These are phyloP conservation scores for Stomatorhinus ivindoensis DNA, from an alignment of 2,113 vertebrate species.

Conservation along the genomic window DNA sequence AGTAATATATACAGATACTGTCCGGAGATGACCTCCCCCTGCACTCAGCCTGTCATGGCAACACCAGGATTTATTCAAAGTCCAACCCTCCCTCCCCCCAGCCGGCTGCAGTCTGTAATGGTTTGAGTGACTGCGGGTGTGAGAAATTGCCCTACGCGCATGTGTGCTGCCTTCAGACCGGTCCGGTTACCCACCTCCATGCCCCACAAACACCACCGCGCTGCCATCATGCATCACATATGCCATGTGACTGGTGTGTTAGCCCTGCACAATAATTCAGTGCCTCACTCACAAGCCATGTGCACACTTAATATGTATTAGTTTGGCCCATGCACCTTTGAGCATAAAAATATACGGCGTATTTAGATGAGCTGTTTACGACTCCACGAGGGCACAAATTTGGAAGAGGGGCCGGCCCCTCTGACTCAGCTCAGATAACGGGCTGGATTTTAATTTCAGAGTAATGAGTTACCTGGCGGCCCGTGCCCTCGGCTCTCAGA, in stretches of 20 bases:
- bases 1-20: background rate
- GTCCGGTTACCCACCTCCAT: background rate
- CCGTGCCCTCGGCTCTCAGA: background rate
- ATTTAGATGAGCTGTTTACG: slow-evolving; percentile 24
- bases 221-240: background rate
- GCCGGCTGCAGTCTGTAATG: slow-evolving; percentile 9
- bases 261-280: background rate
- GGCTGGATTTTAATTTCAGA: slow-evolving; percentile 22
- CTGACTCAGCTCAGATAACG: slow-evolving; percentile 22
- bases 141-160: background rate
- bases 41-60: background rate
- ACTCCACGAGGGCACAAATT: slow-evolving; percentile 9
- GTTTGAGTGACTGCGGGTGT: slow-evolving; percentile 17
- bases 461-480: slow-evolving; percentile 16
- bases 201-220: background rate
- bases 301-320: slow-evolving; percentile 26
- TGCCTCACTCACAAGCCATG: background rate
- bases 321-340: slow-evolving; percentile 24
- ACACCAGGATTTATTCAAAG: background rate
- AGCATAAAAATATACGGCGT: slow-evolving; percentile 27
- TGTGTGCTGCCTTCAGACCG: background rate
- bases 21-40: background rate
- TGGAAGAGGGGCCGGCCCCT: background rate
- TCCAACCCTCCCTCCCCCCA: background rate
- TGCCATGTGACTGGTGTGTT: background rate